These are phyloP conservation scores for Chamaetylas fuelleborni DNA, from an alignment of 2,113 vertebrate species.

Conservation along the genomic window DNA sequence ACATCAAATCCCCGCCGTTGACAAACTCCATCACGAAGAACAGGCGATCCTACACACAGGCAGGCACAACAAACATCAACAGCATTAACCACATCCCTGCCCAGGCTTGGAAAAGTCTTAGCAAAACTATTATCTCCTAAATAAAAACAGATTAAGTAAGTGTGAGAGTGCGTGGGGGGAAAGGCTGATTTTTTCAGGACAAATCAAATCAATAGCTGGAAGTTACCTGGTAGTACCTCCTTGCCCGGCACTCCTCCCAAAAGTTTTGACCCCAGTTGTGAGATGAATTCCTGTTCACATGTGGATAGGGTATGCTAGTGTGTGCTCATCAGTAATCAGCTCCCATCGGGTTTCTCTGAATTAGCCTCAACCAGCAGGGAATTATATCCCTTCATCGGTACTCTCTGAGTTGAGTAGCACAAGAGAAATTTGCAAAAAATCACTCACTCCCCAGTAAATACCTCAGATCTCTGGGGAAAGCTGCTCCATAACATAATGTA, in stretches of 20 bases:
- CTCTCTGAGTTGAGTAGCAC: neutral
- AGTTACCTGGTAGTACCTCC: neutral
- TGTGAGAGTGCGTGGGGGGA: neutral
- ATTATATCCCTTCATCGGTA: neutral
- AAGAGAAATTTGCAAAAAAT: neutral
- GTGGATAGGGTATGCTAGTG: neutral
- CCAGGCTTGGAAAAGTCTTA: neutral
- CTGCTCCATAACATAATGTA: neutral
- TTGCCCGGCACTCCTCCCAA: no score
- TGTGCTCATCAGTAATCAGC: neutral
- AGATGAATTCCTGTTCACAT: neutral
- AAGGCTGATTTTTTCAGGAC: neutral
- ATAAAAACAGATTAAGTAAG: neutral
- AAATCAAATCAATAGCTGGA: neutral
- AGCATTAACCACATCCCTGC: neutral
- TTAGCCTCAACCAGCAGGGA: neutral
- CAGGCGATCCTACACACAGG: conserved; percentile 84
- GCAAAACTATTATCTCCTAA: neutral
- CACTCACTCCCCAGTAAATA: neutral
- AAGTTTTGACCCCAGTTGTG: neutral
- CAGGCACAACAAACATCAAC: conserved; percentile 14
- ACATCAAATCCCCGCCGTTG: conserved; percentile 97
- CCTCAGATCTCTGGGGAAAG: neutral
- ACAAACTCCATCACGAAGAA: conserved; percentile 99
- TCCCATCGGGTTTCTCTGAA: neutral